A percentile compares a stretch with the other conserved stretches of the same genome.
Conservation (phyloP, 2,888 invertebrate genomes). For the Lasioglossum pauxillum region DNA sequence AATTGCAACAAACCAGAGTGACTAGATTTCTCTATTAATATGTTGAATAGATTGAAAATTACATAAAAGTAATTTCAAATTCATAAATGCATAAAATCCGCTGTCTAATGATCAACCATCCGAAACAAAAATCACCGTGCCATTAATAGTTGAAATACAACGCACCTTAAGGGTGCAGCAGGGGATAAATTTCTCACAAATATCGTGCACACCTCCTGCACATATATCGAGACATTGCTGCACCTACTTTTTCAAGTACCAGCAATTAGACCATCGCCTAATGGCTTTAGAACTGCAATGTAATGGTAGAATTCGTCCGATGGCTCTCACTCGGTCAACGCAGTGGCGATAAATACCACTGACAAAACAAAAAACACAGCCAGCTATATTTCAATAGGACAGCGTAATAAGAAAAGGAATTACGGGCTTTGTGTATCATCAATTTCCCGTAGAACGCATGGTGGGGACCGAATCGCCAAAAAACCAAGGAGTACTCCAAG, state of each 20-base stretch:
- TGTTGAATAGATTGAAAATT: too few relatives aligned
- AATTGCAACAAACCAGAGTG: too few relatives aligned
- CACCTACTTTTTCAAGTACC: background rate
- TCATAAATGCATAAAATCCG: too few relatives aligned
- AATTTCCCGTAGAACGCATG: background rate
- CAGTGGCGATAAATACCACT: background rate
- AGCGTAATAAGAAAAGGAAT: conserved; percentile 5
- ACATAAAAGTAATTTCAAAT: too few relatives aligned
- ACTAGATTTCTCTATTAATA: too few relatives aligned
- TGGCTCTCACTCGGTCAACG: background rate
- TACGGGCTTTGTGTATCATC: background rate
- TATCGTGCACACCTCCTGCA: too few relatives aligned
- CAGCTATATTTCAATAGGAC: background rate
- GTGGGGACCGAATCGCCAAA: background rate
- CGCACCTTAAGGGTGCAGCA: background rate
- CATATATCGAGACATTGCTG: background rate
- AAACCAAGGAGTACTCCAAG: background rate
- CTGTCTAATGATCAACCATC: background rate
- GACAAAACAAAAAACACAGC: background rate
- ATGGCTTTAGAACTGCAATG: background rate
- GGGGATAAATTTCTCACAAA: background rate
- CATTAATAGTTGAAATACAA: background rate
- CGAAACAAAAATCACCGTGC: background rate
- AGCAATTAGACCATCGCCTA: background rate
- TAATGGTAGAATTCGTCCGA: background rate